Evolutionary conservation across 2,113 vertebrate species (phyloP).

Genomic region (Dermatemys mawii): DNA sequence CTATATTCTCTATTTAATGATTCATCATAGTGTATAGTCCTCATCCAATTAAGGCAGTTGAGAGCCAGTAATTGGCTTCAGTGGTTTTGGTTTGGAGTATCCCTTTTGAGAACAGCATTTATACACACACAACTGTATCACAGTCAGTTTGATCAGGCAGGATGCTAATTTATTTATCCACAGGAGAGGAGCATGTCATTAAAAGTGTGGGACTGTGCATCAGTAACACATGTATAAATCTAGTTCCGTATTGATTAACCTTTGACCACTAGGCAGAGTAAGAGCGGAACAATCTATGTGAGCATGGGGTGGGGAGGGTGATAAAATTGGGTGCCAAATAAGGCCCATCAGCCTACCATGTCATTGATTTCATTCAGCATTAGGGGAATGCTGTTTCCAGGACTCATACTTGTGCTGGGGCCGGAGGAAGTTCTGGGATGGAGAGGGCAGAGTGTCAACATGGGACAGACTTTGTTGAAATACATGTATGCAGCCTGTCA

Average conservation of each 20-base stretch:
- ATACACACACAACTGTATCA: background rate
- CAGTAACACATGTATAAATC: background rate
- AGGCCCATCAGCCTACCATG: background rate
- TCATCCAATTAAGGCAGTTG: background rate
- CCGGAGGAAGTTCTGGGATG: background rate
- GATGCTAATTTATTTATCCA: background rate
- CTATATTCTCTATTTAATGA: background rate
- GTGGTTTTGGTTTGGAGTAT: background rate
- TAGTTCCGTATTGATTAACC: background rate
- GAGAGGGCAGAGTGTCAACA: background rate
- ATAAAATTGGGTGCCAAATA: background rate
- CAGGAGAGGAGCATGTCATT: background rate
- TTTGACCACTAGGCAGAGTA: background rate
- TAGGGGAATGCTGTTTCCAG: background rate
- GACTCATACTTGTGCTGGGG: rapidly evolving
- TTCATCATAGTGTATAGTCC: no score
- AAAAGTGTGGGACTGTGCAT: background rate
- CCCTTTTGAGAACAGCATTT: background rate
- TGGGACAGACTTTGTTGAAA: background rate
- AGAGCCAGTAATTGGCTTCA: background rate
- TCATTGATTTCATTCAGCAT: background rate
- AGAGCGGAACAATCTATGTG: background rate
- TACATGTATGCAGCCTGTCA: background rate
- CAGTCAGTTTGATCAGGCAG: background rate
- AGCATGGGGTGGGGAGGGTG: no score